Evolutionary conservation across 2,888 invertebrate genomes (phyloP).

Genomic region (Agrotis exclamationis): DNA sequence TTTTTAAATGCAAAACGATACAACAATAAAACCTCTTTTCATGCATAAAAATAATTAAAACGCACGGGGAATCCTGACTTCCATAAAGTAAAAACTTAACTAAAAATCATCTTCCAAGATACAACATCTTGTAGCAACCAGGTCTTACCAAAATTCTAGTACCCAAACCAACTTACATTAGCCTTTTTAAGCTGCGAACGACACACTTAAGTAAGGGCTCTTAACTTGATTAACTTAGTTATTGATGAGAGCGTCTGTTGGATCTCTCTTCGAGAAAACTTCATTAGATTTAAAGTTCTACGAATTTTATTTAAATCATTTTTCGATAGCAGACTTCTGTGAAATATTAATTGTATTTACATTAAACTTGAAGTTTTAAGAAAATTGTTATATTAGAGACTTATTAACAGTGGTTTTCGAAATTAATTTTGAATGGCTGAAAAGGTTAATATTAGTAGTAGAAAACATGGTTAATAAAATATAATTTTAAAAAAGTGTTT

Average conservation of each 20-base stretch:
- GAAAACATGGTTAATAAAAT: neutral
- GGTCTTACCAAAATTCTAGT: constrained; percentile 10
- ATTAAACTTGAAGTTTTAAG: constrained; percentile 5
- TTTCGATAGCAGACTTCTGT: constrained; percentile 12
- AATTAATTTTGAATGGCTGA: constrained; percentile 5
- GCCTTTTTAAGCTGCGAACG: constrained; percentile 69
- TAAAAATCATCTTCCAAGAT: neutral
- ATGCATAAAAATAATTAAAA: too few species aligned
- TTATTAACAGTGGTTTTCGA: neutral
- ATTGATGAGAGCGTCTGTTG: constrained; percentile 69
- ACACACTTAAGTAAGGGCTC: constrained; percentile 73
- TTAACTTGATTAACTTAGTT: constrained; percentile 80
- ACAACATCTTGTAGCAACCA: neutral
- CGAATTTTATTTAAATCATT: constrained; percentile 11
- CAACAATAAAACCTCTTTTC: too few species aligned
- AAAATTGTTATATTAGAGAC: constrained; percentile 2
- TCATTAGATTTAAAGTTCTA: constrained; percentile 63
- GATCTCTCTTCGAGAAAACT: constrained; percentile 61
- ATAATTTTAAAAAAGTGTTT: neutral
- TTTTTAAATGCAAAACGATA: too few species aligned
- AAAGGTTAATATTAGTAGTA: neutral
- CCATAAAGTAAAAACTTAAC: too few species aligned
- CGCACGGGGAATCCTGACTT: too few species aligned
- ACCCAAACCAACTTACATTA: constrained; percentile 62
- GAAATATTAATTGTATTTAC: constrained; percentile 27